Base-by-base conservation (phyloP, 2,113 vertebrate genomes). In the rat (Rattus norvegicus) region DNA sequence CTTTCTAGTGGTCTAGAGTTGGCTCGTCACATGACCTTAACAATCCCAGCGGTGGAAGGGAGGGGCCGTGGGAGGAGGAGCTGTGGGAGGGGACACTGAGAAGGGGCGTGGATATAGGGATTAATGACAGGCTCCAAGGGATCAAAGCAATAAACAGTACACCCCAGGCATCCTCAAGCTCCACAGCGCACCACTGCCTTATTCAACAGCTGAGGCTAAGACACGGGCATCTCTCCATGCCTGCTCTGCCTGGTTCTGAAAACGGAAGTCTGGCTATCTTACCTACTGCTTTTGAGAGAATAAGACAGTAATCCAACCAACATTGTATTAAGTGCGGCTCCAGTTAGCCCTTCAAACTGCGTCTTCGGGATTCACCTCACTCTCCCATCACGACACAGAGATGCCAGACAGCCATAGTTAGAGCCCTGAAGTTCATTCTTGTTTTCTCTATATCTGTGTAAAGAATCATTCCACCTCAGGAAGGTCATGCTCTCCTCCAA, bases 21-120 rank as follows among this genome's bases (percentile, higher is more conserved):
- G 92, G 7, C 43, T 96, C 98, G 99, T 99, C 67, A 99, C 99
- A 98, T 84, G 81, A 7, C 99, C 99, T 97, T 99, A 98, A 7
- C 96, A 14, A 69, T 5, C 65, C 65, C 65, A 33, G 65, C 33
- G 7, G 11, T 69, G 12, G 33, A 33, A 69, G 12, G 65, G 30
- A 67, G 28, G 28, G 65, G 8, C 28, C 30, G 30, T 13, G 28
- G 11, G 28, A 12, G 59, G 59, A 61, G 65, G 65, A 67, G 28
- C 28, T 67, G 26, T 67, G 65, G 65, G 2, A 67, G 28, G 28
- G 65, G 65, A 67, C 65, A 33, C 28, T 67, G 28, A 33, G 65
- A 69, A 33, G 65, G 65, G 65, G 12, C 28, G 11, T 5, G 5
- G 12, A 4, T 69, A 5, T 14, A 1, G 5, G 28, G 30, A 69